Conservation (phyloP, 53 echinoderm and acorn worm genomes). For the Henricia sp. region DNA sequence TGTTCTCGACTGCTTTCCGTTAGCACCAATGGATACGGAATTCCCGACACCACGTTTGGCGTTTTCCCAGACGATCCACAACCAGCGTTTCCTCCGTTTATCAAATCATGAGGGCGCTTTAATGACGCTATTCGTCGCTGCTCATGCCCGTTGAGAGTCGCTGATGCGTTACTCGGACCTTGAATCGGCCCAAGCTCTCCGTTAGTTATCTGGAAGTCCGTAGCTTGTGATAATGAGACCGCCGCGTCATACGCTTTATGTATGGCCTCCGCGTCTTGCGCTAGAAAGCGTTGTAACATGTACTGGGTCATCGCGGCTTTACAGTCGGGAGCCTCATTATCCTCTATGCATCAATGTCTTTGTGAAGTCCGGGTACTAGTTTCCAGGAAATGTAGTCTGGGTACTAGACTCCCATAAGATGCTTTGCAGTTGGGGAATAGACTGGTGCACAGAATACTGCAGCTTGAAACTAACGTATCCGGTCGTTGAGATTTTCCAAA, state of each 20-base stretch:
- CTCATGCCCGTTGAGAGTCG: constrained; percentile 35
- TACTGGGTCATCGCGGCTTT: constrained; percentile 52
- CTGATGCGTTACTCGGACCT: not conserved
- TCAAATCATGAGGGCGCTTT: constrained; percentile 52
- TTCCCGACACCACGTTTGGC: not conserved
- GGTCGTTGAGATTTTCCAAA: no score
- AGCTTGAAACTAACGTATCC: no score
- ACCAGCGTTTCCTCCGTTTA: constrained; percentile 1
- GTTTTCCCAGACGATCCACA: not conserved
- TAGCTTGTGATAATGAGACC: constrained; percentile 21
- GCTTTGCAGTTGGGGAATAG: not conserved
- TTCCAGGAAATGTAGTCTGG: no score
- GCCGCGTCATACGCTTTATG: constrained; percentile 37
- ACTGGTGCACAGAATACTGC: no score
- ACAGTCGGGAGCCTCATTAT: constrained; percentile 8
- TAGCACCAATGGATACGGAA: not conserved
- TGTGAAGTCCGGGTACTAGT: constrained; percentile 40
- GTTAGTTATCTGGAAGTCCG: constrained; percentile 35
- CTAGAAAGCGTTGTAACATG: constrained; percentile 53
- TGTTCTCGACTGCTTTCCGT: constrained; percentile 3
- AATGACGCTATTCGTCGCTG: constrained; percentile 32
- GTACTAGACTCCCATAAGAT: constrained; percentile 5
- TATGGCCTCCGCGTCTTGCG: constrained; percentile 26
- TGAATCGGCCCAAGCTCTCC: constrained; percentile 22
- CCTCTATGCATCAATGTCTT: not conserved